A percentile compares a stretch with the other conserved stretches of the same genome.
phyloP scores from a whole-genome alignment of 2,797 vertebrate species.

The Gephyroberyx darwinii region DNA sequence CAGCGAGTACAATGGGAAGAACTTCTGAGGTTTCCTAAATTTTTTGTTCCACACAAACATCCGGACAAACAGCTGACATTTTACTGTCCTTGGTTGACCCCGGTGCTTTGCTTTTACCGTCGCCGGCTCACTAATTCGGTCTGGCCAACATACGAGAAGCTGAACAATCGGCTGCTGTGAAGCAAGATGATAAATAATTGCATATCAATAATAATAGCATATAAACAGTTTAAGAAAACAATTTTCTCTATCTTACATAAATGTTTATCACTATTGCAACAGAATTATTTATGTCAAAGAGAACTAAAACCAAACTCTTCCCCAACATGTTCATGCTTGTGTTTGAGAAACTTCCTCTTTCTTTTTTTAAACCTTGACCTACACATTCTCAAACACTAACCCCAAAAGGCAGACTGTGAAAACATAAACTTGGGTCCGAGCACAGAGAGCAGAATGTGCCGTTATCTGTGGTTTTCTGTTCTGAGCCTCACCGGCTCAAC shows the following conservation, averaged over 20 bases:
- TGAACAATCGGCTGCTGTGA: not conserved
- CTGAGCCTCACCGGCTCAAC: not conserved
- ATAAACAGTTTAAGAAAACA: not conserved
- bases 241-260: not conserved
- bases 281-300: not conserved
- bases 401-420: not conserved
- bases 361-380: constrained; percentile 2
- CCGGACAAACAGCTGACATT: constrained; percentile 4
- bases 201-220: not conserved
- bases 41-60: constrained; percentile 38
- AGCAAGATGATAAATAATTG: not conserved
- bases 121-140: not conserved
- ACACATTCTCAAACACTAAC: constrained; percentile 20
- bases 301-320: not conserved
- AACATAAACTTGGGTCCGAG: constrained; percentile 3
- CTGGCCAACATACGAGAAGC: not conserved
- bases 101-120: not conserved
- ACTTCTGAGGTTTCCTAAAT: constrained; percentile 14
- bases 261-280: not conserved
- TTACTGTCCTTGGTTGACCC: constrained; percentile 1
- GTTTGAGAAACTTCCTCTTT: constrained; percentile 38
- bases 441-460: not conserved
- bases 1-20: not conserved
- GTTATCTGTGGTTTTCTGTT: constrained; percentile 16
- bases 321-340: not conserved